phyloP scores from a whole-genome alignment of 2,113 vertebrate genomes.

The Sylvietta virens region DNA sequence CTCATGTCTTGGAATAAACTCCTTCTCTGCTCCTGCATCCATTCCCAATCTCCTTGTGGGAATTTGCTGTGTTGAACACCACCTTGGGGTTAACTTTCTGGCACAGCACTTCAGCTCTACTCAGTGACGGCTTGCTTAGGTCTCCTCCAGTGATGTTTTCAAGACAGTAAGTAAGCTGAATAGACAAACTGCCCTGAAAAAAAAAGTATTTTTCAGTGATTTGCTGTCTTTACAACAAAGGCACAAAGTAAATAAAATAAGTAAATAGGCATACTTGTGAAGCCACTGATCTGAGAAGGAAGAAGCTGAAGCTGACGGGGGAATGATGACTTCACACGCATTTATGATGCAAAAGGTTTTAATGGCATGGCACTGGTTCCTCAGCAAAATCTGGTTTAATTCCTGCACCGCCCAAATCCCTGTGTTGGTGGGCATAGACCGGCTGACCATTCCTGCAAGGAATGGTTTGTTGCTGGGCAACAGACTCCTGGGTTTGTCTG shows the following conservation, averaged over 20 bases:
- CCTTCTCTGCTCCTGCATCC: not conserved
- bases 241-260: not conserved
- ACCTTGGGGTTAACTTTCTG: not conserved
- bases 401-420: not conserved
- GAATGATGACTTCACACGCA: not conserved
- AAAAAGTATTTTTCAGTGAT: rapidly evolving
- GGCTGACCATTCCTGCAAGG: not conserved
- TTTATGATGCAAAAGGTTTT: not conserved
- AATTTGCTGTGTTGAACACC: not conserved
- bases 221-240: not conserved
- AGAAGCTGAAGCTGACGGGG: not conserved
- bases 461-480: not conserved
- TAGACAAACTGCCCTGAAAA: not conserved
- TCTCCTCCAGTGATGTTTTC: not conserved
- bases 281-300: not conserved
- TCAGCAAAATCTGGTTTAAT: not conserved
- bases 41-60: rapidly evolving
- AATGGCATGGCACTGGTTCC: not conserved
- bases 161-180: not conserved
- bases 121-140: not conserved
- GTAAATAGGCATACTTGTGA: not conserved
- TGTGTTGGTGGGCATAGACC: not conserved
- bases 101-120: not conserved
- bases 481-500: not conserved
- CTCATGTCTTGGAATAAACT: not conserved